Base-by-base conservation (phyloP, 2,113 vertebrate species). In the Bagarius yarrelli region DNA sequence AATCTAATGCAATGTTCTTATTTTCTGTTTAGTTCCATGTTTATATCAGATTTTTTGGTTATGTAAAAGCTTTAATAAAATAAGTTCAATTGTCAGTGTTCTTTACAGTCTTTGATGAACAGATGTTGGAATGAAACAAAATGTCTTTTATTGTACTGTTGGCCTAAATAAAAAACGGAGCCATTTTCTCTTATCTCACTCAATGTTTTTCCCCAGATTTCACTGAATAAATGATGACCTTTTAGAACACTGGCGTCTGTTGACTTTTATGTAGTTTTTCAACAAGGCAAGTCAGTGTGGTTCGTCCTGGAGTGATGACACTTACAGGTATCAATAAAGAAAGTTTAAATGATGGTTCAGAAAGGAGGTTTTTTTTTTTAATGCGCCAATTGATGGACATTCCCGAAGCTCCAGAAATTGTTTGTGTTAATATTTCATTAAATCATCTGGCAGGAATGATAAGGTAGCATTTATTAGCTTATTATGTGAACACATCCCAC, bases 201-300 rank as follows among this genome's bases (percentile, higher is more conserved):
- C 44, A 69, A 80, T 88, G 81, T 87, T 85, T 79, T 84, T 85
- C 83, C 87, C 82, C 84, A 88, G 84, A 85, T 86, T 85, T 61
- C 32, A 84, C 53, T 88, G 85, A 89, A 83, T 64, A 55, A 25
- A 71, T 19, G 16, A 67, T 27, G 16, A 67, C 52, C 44, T 50
- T 73, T 59, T 36, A 40, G 71, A 75, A 12, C 25, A n/a, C n/a
- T 66, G 70, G 40, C 47, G 40, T 44, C 14, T 70, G 52, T 83
- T 71, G 19, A 27, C 14, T 30, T 50, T 19, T 60, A 50, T 71
- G 67, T 50, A 53, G 40, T 25, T 27, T 66, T 73, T 72, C 69
- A 52, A 25, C 69, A 53, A 71, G 44, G 30, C 50, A 32, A 23
- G 27, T 73, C 5, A 6, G 25, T 53, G 47, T 53, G 25, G 50